Evolutionary conservation across 2,113 vertebrate species (phyloP), one percentile per base, ranked within the genome.

Genomic region (Ceuthmochares aereus): DNA sequence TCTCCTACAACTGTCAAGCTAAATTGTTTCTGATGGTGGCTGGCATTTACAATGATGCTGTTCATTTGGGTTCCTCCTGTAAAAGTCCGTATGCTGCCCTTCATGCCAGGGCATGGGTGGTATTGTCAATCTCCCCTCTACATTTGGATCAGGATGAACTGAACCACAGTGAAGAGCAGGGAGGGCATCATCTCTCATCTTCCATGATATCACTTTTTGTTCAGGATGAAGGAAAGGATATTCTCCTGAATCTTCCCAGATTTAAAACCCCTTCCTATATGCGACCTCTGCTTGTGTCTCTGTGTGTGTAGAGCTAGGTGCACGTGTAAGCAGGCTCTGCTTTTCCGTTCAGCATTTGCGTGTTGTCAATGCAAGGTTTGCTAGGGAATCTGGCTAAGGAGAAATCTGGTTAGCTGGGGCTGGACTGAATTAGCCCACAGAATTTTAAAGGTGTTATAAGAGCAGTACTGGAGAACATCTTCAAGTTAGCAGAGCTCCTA

Each of bases 1-100:
- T 91, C 84, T 90, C 68, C 82, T 93, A 66, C 63, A 94, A n/a
- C 92, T 92, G 92, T 97, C 96, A 94, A 43, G 42, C 55, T 81
- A 63, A 94, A 95, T 97, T 89, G 66, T 92, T 94, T 64, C 76
- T 97, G 94, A 76, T 69, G 76, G 89, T 62, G 54, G 34, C 47
- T 97, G 94, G 68, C 91, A 86, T 94, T 97, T 95, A 63, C 89
- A 87, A 13, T 66, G 84, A 70, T 43, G 87, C 51, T 94, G 87
- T 87, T 96, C 90, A 87, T 93, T 95, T 94, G 78, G 56, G 58
- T 77, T 93, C 22, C 32, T 80, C 67, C 76, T 63, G 47, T 27
- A 79, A 75, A 56, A 72, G 70, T 36, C 51, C 7, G 5, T 67
- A 67, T 25, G 47, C 37, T 40, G 52, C 75, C 85, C 86, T 91